Evolutionary conservation across 2,888 invertebrate genomes (phyloP).

Genomic region (Chaetoderma sp.): DNA sequence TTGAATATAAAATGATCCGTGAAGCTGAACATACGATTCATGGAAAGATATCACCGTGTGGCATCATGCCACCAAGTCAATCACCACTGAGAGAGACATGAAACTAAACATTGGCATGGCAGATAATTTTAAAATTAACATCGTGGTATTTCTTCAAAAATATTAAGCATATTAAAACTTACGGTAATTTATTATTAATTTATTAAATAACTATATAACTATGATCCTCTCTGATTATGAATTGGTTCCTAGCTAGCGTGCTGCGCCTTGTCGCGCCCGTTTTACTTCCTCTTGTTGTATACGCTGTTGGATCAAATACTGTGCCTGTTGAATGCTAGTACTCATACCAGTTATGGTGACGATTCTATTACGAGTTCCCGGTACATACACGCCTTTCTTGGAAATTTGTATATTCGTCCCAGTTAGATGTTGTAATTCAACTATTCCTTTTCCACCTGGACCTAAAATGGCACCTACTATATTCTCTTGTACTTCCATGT

Average conservation of each 20-base stretch:
- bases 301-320: slow-evolving; percentile 95
- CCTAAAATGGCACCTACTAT: slow-evolving; percentile 98
- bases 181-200: too few relatives aligned
- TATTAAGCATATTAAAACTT: too few relatives aligned
- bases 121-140: too few relatives aligned
- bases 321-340: slow-evolving; percentile 90
- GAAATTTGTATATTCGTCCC: slow-evolving; percentile 98
- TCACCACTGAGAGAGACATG: too few relatives aligned
- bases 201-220: too few relatives aligned
- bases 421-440: slow-evolving; percentile 96
- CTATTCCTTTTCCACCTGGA: slow-evolving; percentile 94
- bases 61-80: too few relatives aligned
- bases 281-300: slow-evolving; percentile 96
- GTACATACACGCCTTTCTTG: slow-evolving; percentile 97
- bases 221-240: too few relatives aligned
- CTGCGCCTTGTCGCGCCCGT: slow-evolving; percentile 82
- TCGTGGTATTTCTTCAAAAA: too few relatives aligned
- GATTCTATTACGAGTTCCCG: slow-evolving; percentile 96
- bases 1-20: too few relatives aligned
- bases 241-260: slow-evolving; percentile 41
- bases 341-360: slow-evolving; percentile 94
- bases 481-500: slow-evolving; percentile 87
- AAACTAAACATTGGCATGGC: too few relatives aligned
- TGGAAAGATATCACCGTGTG: too few relatives aligned
- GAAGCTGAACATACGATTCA: too few relatives aligned